Evolutionary conservation across 2,113 vertebrate genomes (phyloP).

Genomic region (Nannospalax galili): DNA sequence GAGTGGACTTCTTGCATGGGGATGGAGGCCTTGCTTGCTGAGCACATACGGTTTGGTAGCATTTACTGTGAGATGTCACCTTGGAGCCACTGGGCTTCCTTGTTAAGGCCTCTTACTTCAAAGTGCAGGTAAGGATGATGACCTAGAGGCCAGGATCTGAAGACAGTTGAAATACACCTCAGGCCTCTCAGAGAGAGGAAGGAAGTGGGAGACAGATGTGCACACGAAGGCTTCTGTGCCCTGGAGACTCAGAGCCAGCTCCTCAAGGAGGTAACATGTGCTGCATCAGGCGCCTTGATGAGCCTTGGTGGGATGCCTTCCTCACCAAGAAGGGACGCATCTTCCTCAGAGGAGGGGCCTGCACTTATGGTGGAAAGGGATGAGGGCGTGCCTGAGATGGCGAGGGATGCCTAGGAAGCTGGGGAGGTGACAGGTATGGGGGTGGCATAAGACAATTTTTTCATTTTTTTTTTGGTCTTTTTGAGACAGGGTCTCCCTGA

Average conservation of each 20-base stretch:
- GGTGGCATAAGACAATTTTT: too few species aligned
- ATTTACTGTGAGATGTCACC: not conserved
- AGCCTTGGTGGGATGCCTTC: too few species aligned
- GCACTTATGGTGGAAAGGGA: not conserved
- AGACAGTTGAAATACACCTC: too few species aligned
- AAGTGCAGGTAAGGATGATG: not conserved
- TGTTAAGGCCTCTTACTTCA: not conserved
- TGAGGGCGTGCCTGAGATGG: too few species aligned
- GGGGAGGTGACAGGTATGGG: too few species aligned
- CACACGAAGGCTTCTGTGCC: accelerated
- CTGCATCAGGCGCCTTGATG: too few species aligned
- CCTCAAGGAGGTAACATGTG: not conserved
- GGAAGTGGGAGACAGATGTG: accelerated
- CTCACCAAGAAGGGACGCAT: too few species aligned
- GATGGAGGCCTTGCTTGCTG: not conserved
- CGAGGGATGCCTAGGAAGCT: not conserved
- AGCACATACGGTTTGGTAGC: not conserved
- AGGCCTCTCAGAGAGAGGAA: not conserved
- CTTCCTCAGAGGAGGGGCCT: not conserved
- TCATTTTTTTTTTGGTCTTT: too few species aligned
- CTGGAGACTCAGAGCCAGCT: not conserved
- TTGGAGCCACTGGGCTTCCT: not conserved
- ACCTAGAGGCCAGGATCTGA: not conserved
- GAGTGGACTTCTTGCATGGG: not conserved
- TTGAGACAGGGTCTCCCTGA: too few species aligned